phyloP scores from a whole-genome alignment of 2,888 invertebrate genomes.

The Yponomeuta evonymella region DNA sequence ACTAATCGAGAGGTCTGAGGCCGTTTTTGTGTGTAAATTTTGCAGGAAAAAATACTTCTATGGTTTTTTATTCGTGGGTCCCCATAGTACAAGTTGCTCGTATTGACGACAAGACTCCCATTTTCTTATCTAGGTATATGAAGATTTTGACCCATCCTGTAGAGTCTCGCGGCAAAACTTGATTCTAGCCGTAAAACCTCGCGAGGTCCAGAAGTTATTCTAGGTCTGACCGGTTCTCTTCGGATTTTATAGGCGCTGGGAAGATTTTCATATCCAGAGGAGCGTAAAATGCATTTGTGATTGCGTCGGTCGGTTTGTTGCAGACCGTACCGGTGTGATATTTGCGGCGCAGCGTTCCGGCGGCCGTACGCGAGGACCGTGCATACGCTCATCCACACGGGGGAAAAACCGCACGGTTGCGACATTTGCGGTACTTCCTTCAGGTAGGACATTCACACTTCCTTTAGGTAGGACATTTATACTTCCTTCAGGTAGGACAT shows the following conservation, averaged over 20 bases:
- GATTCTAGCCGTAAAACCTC: conserved; percentile 24
- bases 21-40: no score
- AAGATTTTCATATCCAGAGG: conserved; percentile 14
- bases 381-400: conserved; percentile 67
- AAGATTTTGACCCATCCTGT: neutral
- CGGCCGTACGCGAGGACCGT: conserved; percentile 66
- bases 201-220: conserved; percentile 23
- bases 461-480: no score
- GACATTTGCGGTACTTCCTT: conserved; percentile 68
- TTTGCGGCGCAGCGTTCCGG: conserved; percentile 66
- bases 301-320: neutral
- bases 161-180: conserved; percentile 15
- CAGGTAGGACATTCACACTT: conserved; percentile 37
- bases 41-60: no score
- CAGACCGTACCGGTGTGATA: conserved; percentile 67
- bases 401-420: conserved; percentile 67
- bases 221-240: conserved; percentile 33
- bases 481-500: no score
- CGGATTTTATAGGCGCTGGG: conserved; percentile 30
- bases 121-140: no score
- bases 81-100: no score
- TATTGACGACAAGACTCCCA: no score
- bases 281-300: conserved; percentile 19
- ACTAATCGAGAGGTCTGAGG: no score
- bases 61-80: no score